Base-by-base conservation (phyloP, 2,888 invertebrate species). In the Drosophila recens region DNA sequence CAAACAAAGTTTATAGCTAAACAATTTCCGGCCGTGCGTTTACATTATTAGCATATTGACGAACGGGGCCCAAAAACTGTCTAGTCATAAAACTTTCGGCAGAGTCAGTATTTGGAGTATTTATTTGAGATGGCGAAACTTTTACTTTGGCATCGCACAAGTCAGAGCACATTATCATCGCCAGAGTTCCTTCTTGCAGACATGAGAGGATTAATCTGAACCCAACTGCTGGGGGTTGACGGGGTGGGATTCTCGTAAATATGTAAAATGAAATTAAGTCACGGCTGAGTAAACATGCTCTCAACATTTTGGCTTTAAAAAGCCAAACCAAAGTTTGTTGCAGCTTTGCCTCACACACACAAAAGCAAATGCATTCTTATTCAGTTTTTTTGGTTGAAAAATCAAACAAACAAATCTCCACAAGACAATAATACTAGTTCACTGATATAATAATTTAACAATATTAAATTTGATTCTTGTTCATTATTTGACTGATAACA, bases 21-120 rank as follows among this genome's bases (percentile, higher is more conserved):
- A 87, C 82, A 89, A 89, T 79, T 85, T 89, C 80, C 80, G 88
- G 77, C 67, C 69, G 71, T 87, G 68, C 79, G 74, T 62, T 81
- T 69, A 74, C 72, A 85, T 89, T 85, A 84, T 85, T 87, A 81
- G 85, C 85, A 87, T 89, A 87, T 87, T 85, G 82, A 89, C 85
- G 70, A 69, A 66, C 62, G 59, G 46, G 34, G 70, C 56, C 67
- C 34, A 75, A 71, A 75, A 77, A 78, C 66, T 72, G 82, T 88
- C 83, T 87, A 84, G 85, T 84, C 82, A 87, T 84, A 79, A 81
- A 83, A 89, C 45, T 80, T 89, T 89, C 69, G 40, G 48, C 67
- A 75, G 65, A 66, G 67, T 82, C 13, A 20, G 51, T 51, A 51
- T 51, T 51, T 79, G 67, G 46, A 63, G 58, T 52, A 54, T 71